Conservation (phyloP, 2,888 invertebrate species). For the Macaria notata region DNA sequence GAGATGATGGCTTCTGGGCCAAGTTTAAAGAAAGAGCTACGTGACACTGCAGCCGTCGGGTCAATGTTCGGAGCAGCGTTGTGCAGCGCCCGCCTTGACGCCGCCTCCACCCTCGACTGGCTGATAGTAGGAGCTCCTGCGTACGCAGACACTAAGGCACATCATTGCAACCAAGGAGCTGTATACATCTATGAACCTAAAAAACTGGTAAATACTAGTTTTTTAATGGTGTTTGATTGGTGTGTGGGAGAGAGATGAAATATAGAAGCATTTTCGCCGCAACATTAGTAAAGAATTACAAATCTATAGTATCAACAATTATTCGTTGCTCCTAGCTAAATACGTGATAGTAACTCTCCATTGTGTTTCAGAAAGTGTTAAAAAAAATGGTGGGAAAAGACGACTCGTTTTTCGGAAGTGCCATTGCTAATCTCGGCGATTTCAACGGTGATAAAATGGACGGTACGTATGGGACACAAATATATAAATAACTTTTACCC, state of each 20-base stretch:
- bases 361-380: too few species aligned
- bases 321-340: too few species aligned
- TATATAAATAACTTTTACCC: too few species aligned
- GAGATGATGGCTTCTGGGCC: background rate
- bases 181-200: slow-evolving; percentile 72
- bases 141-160: slow-evolving; percentile 34
- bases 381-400: slow-evolving; percentile 30
- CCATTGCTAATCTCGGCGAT: slow-evolving; percentile 43
- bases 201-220: slow-evolving; percentile 1
- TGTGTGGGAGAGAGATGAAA: too few species aligned
- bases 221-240: too few species aligned
- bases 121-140: slow-evolving; percentile 84
- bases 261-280: too few species aligned
- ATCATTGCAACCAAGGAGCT: slow-evolving; percentile 73
- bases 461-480: slow-evolving; percentile 32
- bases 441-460: slow-evolving; percentile 40
- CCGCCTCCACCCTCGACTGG: slow-evolving; percentile 60
- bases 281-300: too few species aligned
- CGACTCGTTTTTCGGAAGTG: slow-evolving; percentile 39
- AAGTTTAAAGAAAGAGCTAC: too few species aligned
- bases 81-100: slow-evolving; percentile 65
- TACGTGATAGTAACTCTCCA: too few species aligned
- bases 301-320: too few species aligned
- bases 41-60: slow-evolving; percentile 55
- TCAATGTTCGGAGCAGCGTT: slow-evolving; percentile 83